Evolutionary conservation across 2,797 vertebrate species (phyloP), one percentile per base, ranked within the genome.

Genomic region (Hirundo rustica): DNA sequence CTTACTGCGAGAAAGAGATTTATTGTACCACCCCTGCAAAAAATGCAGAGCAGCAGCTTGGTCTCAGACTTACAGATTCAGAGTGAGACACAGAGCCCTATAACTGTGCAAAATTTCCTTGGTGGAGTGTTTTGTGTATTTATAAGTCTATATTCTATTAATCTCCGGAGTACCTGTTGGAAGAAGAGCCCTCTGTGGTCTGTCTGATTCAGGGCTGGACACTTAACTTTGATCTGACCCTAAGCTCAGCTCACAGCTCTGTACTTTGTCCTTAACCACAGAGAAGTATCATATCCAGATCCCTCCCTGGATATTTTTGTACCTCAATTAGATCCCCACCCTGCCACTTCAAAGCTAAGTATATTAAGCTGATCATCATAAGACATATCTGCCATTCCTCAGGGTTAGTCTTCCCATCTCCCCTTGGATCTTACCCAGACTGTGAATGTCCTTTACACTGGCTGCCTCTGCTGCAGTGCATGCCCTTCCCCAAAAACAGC

Each of bases 361-460:
- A 73, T 79, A 75, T 86, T 73, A 78, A 88, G 83, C 64, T 58
- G 64, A 38, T 88, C 73, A 42, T 82, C 36, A 6, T 62, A 65
- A 83, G 88, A 78, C 82, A 51, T 94, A n/a, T 5, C 71, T 86
- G 26, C 55, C 80, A 57, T 91, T 95, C 83, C 94, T 85, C 65
- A 44, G 34, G 22, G 5, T 72, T 88, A 85, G 55, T 54, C 85
- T 88, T 88, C 66, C 55, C 78, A 38, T 45, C 77, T 94, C 48
- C 51, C 67, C 60, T 81, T 95, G 93, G 94, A 93, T 76, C 77
- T 82, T 23, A 66, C 74, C 77, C 95, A 93, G 66, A 78, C 64
- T 15, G 13, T 27, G 13, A 64, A 36, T 16, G 62, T 73, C 74
- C 83, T 88, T 84, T 82, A 64, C 85, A 73, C 36, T 60, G 53